Conservation (phyloP, 2,888 invertebrate genomes). For the Desoria tigrina region DNA sequence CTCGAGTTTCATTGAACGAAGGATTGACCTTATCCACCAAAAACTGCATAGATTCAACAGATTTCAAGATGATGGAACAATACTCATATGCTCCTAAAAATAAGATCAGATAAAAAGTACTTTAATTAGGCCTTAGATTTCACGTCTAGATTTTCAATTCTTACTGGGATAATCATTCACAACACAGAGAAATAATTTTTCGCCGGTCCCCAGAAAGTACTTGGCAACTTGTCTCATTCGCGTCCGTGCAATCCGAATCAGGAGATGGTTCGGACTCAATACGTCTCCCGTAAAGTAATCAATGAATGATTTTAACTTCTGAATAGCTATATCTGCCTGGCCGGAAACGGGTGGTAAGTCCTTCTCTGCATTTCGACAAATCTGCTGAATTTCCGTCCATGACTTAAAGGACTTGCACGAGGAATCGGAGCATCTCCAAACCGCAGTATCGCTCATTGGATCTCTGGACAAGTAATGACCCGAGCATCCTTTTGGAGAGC, state of each 20-base stretch:
- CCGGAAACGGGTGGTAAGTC: conserved; percentile 16
- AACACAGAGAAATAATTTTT: conserved; percentile 29
- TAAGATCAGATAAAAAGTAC: too few relatives aligned
- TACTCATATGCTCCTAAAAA: conserved; percentile 12
- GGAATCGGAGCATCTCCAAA: conserved; percentile 17
- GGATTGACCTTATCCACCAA: not conserved
- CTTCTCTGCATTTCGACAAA: conserved; percentile 18
- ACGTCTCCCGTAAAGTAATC: conserved; percentile 23
- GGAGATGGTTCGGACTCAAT: conserved; percentile 20
- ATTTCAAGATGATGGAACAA: not conserved
- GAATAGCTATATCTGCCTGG: conserved; percentile 5
- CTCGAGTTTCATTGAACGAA: conserved; percentile 1
- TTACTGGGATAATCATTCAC: conserved; percentile 19
- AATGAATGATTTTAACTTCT: conserved; percentile 20
- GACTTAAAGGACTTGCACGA: conserved; percentile 17
- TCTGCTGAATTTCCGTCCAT: conserved; percentile 9
- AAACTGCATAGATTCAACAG: not conserved
- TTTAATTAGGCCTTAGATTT: not conserved
- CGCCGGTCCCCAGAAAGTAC: conserved; percentile 21
- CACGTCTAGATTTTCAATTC: too few relatives aligned
- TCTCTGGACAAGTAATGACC: conserved; percentile 13
- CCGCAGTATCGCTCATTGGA: conserved; percentile 8
- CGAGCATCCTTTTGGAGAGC: conserved; percentile 10
- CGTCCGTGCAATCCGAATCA: conserved; percentile 12
- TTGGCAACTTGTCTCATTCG: conserved; percentile 14